Percentiles rank a stretch among this genome's conserved stretches.
These are phyloP conservation scores for Myrmophylax atrothorax DNA, from an alignment of 2,113 vertebrate genomes.

Conservation along the genomic window DNA sequence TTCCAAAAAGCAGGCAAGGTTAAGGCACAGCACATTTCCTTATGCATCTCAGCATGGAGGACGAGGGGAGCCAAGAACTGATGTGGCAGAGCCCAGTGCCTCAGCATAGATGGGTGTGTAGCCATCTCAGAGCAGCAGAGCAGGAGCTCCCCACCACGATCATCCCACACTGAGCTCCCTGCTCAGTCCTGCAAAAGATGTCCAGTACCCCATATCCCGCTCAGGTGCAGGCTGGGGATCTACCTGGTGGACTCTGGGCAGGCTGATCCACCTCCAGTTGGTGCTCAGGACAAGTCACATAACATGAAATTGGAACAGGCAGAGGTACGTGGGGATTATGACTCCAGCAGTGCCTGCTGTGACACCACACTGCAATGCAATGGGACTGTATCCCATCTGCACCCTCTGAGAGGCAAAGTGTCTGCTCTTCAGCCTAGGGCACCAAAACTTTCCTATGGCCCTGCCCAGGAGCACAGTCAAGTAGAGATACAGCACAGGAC, in stretches of 20 bases:
- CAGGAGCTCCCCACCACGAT: accelerated
- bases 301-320: neutral
- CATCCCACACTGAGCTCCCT: no score
- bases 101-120: accelerated
- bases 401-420: neutral
- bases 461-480: neutral
- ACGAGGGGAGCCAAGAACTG: accelerated
- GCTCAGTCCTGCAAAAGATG: neutral
- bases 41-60: neutral
- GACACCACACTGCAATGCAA: neutral
- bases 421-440: neutral
- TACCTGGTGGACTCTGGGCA: neutral
- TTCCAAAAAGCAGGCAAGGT: neutral
- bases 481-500: accelerated
- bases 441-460: neutral
- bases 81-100: neutral
- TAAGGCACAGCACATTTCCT: accelerated
- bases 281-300: neutral
- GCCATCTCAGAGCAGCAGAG: neutral
- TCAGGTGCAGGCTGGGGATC: neutral
- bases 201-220: accelerated
- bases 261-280: neutral
- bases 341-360: neutral
- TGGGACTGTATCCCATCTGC: neutral
- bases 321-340: accelerated